These are phyloP conservation scores for Timema podura DNA, from an alignment of 2,888 invertebrate genomes.

Conservation along the genomic window DNA sequence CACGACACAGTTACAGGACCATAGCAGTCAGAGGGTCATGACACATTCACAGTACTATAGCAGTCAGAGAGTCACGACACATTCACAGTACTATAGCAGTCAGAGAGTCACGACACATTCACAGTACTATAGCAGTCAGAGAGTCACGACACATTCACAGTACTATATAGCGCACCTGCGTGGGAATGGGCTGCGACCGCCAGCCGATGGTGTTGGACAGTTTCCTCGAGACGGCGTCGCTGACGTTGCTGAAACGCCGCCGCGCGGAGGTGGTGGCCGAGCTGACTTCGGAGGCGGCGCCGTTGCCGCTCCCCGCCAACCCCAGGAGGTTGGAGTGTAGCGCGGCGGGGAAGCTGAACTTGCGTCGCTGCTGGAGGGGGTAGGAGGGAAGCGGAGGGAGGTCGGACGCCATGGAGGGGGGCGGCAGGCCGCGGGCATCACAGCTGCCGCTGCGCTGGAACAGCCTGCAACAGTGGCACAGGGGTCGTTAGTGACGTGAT, in stretches of 20 bases:
- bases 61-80: no score
- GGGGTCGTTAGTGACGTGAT: no score
- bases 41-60: no score
- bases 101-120: no score
- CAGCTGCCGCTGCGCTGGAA: conserved; percentile 8
- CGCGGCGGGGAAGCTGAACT: conserved; percentile 56
- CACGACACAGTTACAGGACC: no score
- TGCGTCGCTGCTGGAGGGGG: conserved; percentile 44
- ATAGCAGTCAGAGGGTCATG: no score
- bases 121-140: no score
- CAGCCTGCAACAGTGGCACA: not conserved
- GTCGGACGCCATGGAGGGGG: conserved; percentile 15
- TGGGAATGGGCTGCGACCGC: conserved; percentile 45
- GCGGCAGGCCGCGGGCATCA: not conserved
- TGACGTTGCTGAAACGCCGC: conserved; percentile 71
- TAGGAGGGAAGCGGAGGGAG: conserved; percentile 34
- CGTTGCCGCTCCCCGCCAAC: not conserved
- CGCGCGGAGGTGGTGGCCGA: conserved; percentile 41
- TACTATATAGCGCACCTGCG: conserved; percentile 45
- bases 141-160: no score
- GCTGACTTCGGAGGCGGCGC: conserved; percentile 30
- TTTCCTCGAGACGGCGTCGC: conserved; percentile 71
- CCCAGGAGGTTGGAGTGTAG: conserved; percentile 43
- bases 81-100: no score
- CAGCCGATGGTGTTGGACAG: conserved; percentile 74